Evolutionary conservation across 2,113 vertebrate genomes (phyloP).

Genomic region (Corythoichthys intestinalis): DNA sequence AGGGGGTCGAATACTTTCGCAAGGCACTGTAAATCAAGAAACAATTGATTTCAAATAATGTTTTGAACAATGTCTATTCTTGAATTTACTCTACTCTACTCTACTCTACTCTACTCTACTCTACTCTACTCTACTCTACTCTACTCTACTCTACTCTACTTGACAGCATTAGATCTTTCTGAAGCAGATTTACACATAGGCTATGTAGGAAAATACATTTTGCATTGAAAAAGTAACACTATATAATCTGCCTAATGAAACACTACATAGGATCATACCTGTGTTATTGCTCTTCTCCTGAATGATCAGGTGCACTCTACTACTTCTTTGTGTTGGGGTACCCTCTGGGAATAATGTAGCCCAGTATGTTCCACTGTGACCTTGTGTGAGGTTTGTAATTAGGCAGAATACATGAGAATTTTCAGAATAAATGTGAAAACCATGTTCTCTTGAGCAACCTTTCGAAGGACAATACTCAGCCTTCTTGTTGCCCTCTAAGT

Average conservation of each 20-base stretch:
- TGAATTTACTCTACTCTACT: too few relatives aligned
- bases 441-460: accelerated
- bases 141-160: neutral
- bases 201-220: neutral
- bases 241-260: neutral
- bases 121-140: neutral
- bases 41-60: too few relatives aligned
- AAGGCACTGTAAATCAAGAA: too few relatives aligned
- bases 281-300: neutral
- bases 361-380: constrained; percentile 23
- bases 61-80: too few relatives aligned
- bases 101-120: too few relatives aligned
- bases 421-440: neutral
- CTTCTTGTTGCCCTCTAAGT: constrained; percentile 2
- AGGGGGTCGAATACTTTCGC: too few relatives aligned
- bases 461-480: accelerated
- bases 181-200: neutral
- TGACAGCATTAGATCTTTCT: neutral
- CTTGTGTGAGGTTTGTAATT: constrained; percentile 16
- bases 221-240: neutral
- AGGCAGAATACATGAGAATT: constrained; percentile 10
- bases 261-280: constrained; percentile 22
- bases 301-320: constrained; percentile 19
- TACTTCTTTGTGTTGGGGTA: accelerated
- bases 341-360: accelerated